Percentiles rank a stretch among this genome's conserved stretches.
Evolutionary conservation across 2,113 vertebrate genomes (phyloP).

Genomic region (Odobenus rosmarus): DNA sequence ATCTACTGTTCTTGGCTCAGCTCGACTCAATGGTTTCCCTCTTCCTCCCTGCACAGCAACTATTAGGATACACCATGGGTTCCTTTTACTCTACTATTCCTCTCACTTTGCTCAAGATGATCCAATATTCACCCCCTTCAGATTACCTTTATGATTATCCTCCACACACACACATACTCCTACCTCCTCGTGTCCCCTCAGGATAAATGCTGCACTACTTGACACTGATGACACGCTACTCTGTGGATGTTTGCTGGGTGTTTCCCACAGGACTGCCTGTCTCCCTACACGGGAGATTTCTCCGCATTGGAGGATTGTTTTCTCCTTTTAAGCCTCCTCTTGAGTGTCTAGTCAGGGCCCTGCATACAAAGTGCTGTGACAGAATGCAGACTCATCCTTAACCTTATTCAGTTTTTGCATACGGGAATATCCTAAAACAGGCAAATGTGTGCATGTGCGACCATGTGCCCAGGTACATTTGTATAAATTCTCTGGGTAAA

Average conservation of each 20-base stretch:
- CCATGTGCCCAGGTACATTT: background rate
- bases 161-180: background rate
- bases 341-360: background rate
- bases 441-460: background rate
- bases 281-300: background rate
- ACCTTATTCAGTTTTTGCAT: slow-evolving; percentile 35
- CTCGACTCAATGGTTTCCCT: slow-evolving; percentile 1
- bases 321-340: background rate
- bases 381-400: slow-evolving; percentile 21
- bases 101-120: slow-evolving; percentile 27
- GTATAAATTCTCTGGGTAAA: slow-evolving; percentile 41
- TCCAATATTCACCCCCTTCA: slow-evolving; percentile 18
- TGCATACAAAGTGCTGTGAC: background rate
- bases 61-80: slow-evolving; percentile 4
- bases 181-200: background rate
- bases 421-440: slow-evolving; percentile 2
- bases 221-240: background rate
- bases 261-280: background rate
- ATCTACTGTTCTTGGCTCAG: background rate
- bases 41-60: slow-evolving; percentile 29
- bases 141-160: slow-evolving; percentile 5
- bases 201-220: background rate
- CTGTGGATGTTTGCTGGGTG: background rate
- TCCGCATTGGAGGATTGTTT: background rate
- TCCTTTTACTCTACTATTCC: slow-evolving; percentile 6